Evolutionary conservation across 1,140 invertebrate species (phyloP).

Genomic region (Calephelis nemesis): DNA sequence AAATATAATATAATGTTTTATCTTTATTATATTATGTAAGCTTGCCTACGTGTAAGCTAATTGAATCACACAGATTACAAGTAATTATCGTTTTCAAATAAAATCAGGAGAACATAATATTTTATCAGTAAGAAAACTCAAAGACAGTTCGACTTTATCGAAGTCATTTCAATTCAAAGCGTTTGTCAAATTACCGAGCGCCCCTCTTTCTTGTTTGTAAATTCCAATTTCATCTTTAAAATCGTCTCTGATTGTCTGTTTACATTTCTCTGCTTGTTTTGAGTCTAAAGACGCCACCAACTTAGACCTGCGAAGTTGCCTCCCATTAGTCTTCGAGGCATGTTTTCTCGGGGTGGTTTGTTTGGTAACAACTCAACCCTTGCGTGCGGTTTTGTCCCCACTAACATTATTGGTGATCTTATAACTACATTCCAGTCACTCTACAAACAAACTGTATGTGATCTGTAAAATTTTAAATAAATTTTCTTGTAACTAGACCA

Average conservation of each 20-base stretch:
- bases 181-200: slow-evolving; percentile 60
- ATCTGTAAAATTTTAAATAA: too few relatives aligned
- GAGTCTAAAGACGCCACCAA: slow-evolving; percentile 64
- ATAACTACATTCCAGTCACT: too few relatives aligned
- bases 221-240: slow-evolving; percentile 71
- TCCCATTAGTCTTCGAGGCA: not conserved
- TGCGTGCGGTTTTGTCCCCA: too few relatives aligned
- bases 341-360: too few relatives aligned
- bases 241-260: slow-evolving; percentile 74
- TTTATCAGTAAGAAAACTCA: slow-evolving; percentile 34
- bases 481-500: too few relatives aligned
- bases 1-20: too few relatives aligned
- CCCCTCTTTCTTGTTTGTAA: slow-evolving; percentile 44
- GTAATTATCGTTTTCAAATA: slow-evolving; percentile 11
- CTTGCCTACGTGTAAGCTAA: too few relatives aligned
- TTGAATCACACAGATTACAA: not conserved
- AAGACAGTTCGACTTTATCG: slow-evolving; percentile 41
- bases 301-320: slow-evolving; percentile 41
- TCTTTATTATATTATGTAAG: too few relatives aligned
- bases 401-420: too few relatives aligned
- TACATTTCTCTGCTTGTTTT: slow-evolving; percentile 68
- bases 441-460: too few relatives aligned
- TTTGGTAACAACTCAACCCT: too few relatives aligned
- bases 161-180: slow-evolving; percentile 42
- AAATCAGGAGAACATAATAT: slow-evolving; percentile 1